Evolutionary conservation across 2,113 vertebrate genomes (phyloP), one percentile per base, ranked within the genome.

Genomic region (Tricholaema leucomelas): DNA sequence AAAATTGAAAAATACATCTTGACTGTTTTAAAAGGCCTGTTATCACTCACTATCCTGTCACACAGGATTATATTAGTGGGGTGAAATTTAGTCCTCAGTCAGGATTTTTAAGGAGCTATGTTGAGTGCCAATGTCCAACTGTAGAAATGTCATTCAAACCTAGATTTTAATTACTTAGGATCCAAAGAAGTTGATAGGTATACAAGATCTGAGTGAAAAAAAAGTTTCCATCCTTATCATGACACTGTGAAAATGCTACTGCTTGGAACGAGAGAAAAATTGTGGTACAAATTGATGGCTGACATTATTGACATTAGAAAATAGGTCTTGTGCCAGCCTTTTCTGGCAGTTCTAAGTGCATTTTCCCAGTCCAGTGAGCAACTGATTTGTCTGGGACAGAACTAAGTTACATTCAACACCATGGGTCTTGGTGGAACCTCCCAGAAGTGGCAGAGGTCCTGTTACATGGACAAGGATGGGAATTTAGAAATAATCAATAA

Each of bases 1-100:
- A 94, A 93, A 93, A 96, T 94, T 91, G 67, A 64, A 92, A 87
- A 94, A 90, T 88, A 36, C 75, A 85, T 89, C 64, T 60, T 40
- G 56, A 27, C 72, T 71, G 27, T 71, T 93, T 85, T 74, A 91
- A 91, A 92, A 78, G 27, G 25, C 31, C 31, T 82, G 46, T 77
- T 94, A 87, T 94, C 89, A 67, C 81, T 85, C 36, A 54, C 74
- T 94, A 85, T 89, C 86, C 42, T 20, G 24, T 94, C 91, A 93
- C 78, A 67, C 20, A 80, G 67, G 71, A 50, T 74, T 79, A 5
- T 89, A 84, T 86, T 93, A 81, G 30, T 42, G 40, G 74, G 44
- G 19, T 73, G 66, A 91, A 94, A 95, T 90, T 92, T 79, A 85
- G 93, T 91, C 71, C 38, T 90, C 33, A 58, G 31, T 4, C 42